Evolutionary conservation across 1,140 invertebrate species (phyloP).

Genomic region (Streblospio benedicti): DNA sequence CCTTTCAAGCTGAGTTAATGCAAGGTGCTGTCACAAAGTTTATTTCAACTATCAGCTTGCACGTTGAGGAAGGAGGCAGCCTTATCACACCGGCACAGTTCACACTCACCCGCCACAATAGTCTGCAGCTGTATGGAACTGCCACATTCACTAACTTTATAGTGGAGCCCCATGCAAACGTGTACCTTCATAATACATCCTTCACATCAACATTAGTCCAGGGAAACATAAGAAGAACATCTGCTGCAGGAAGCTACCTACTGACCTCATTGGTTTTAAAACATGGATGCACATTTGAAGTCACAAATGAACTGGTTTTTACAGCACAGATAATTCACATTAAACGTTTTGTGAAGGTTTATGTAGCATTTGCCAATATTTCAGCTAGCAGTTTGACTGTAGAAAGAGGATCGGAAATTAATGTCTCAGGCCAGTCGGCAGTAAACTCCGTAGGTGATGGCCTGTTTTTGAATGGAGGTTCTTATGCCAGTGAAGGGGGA

Average conservation of each 20-base stretch:
- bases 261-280: conserved; percentile 25
- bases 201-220: conserved; percentile 25
- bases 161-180: conserved; percentile 24
- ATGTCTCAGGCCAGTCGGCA: conserved; percentile 20
- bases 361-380: conserved; percentile 23
- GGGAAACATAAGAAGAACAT: conserved; percentile 21
- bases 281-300: conserved; percentile 23
- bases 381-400: conserved; percentile 24
- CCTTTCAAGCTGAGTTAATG: conserved; percentile 23
- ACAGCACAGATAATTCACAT: conserved; percentile 26
- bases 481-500: conserved; percentile 28
- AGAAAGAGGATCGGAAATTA: conserved; percentile 26
- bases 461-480: conserved; percentile 23
- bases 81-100: conserved; percentile 28
- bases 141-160: conserved; percentile 31
- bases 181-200: conserved; percentile 27
- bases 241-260: conserved; percentile 21
- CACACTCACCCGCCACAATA: conserved; percentile 24
- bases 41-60: conserved; percentile 25
- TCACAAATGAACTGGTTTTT: conserved; percentile 21
- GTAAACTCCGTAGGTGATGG: conserved; percentile 12
- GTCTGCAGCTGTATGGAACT: conserved; percentile 21
- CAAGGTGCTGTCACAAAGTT: conserved; percentile 25
- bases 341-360: conserved; percentile 26
- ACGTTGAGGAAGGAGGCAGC: conserved; percentile 22